Evolutionary conservation across 2,888 invertebrate species (phyloP), one percentile per base, ranked within the genome.

Genomic region (Drosophila eohydei): DNA sequence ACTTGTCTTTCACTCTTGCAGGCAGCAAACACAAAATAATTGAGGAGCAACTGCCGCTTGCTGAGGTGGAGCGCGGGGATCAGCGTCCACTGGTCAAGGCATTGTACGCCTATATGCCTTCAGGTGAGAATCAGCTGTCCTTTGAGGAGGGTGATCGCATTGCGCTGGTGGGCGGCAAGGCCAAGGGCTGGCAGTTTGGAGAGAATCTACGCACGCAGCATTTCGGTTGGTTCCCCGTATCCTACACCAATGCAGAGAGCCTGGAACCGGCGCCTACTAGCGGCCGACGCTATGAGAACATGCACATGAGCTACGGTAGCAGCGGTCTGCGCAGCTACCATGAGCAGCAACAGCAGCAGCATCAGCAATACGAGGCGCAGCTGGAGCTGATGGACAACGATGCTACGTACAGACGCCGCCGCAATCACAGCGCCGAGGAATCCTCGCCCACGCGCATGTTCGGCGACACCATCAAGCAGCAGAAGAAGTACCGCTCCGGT

Each of bases 131-230:
- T 93, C 98, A 98, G 93, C 94, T 98, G 71, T 97, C 96, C 91
- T 98, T 98, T 93, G 95, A 96, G 74, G 97, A 98, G 93, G 97
- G 97, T 73, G 98, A 98, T 93, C 94, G 97, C 69, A 96, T 98
- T 63, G 96, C 97, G 8, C 93, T 98, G 76, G 96, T 98, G 85
- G 98, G 98, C 28, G 97, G 97, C 88, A 95, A 97, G 81, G 97
- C 97, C 81, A 98, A 98, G 92, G 98, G 98, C 30, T 98, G 98
- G 98, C 98, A 98, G 93, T 98, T 98, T 90, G 98, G 98, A n/a
- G 98, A 98, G 92, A 98, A 98, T 93, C 93, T 97, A 81, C 95
- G 97, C 63, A 97, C 97, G n/a, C 97, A 97, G 91, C 95, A 96
- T 91, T 96, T 97, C 78, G 98, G 98, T 38, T 98, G 98, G 98